Conservation (phyloP, 1,140 invertebrate genomes). For the Bombus vancouverensis region DNA sequence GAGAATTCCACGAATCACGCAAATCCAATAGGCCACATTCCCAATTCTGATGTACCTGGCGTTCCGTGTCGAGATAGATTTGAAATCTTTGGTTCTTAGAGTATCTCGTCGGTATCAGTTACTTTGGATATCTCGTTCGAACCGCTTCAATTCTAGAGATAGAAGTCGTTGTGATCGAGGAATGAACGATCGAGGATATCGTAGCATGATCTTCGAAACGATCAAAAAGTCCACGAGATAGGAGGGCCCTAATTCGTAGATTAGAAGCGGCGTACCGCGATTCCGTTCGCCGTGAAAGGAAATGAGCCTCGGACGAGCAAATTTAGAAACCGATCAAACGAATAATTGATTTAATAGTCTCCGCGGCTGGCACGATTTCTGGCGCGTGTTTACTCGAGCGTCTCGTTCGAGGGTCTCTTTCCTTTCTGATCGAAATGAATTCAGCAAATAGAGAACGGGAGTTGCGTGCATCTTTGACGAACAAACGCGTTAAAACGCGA, state of each 20-base stretch:
- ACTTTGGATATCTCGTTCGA: background rate
- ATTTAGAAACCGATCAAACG: slow-evolving; percentile 23
- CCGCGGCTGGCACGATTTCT: background rate
- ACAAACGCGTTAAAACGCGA: background rate
- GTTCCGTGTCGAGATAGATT: background rate
- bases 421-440: slow-evolving; percentile 19
- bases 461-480: background rate
- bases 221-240: slow-evolving; percentile 23
- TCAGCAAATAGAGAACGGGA: slow-evolving; percentile 31
- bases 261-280: slow-evolving; percentile 29
- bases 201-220: background rate
- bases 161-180: background rate
- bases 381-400: background rate
- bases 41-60: slow-evolving; percentile 32
- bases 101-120: slow-evolving; percentile 1
- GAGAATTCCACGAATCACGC: slow-evolving; percentile 2
- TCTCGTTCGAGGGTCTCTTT: background rate
- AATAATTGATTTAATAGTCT: slow-evolving; percentile 4
- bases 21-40: slow-evolving; percentile 28
- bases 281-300: slow-evolving; percentile 30
- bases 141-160: background rate
- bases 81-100: slow-evolving; percentile 2
- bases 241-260: slow-evolving; percentile 50
- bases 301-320: slow-evolving; percentile 34
- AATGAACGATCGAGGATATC: slow-evolving; percentile 17